Base-by-base conservation (phyloP, 2,797 vertebrate species). In the Tolypeutes matacus region DNA sequence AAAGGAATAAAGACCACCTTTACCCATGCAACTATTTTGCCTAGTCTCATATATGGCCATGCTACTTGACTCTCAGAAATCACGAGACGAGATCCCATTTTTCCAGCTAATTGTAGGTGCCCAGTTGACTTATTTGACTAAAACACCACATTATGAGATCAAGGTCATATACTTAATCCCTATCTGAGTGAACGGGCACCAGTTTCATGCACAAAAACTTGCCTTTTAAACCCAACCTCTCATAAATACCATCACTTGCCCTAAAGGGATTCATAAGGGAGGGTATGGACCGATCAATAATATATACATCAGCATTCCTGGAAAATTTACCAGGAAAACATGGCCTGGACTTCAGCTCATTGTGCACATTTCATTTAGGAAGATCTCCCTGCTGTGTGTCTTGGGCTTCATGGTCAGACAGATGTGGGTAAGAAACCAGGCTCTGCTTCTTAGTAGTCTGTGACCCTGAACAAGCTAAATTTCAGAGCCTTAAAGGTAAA, bases 401-500 rank as follows among this genome's bases (percentile, higher is more conserved):
- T 36, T 91, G 42, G 21, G 36, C 20, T 83, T 88, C 84, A 93
- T 70, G 67, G n/a, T 77, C 36, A 94, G 76, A 88, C 4, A 87
- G 31, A 81, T 67, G n/a, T 46, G 5, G 53, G 2, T 56, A 86
- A 95, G 65, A 90, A 96, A 91, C 36, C 27, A 85, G 17, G 21
- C 23, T 89, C 58, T 93, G 34, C 23, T 88, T 83, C n/a, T 95
- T 70, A 93, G 20, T 65, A 65, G 73, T 65, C 83, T 60, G 21
- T 91, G 39, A 95, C 56, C 49, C 82, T 76, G 53, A 86, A 77
- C 53, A 96, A 95, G 27, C 86, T 83, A 72, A 88, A 69, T 80
- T 86, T 81, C 56, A 73, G 70, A 92, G 39, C 13, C 53, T 84
- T 94, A 84, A 36, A 72, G 58, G 81, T 31, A 94, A 96, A 92